Conservation (phyloP, 2,113 vertebrate species). For the Pandion haliaetus region DNA sequence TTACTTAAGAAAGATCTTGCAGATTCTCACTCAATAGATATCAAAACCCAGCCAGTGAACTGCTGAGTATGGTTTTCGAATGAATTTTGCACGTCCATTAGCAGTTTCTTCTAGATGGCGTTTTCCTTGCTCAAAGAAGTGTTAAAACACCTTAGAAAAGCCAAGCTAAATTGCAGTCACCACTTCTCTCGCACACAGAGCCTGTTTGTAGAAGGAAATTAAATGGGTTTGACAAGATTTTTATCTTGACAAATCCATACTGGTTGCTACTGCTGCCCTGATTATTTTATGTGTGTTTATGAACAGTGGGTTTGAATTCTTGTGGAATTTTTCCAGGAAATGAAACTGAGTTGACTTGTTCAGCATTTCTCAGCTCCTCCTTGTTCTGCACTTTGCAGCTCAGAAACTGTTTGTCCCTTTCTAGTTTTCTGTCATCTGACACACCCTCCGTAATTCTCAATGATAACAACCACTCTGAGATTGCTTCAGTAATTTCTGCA, state of each 20-base stretch:
- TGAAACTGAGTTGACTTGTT: background rate
- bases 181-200: background rate
- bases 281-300: background rate
- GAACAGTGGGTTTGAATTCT: background rate
- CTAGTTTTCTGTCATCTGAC: background rate
- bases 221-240: background rate
- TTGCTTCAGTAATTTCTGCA: background rate
- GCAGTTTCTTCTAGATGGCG: background rate
- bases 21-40: background rate
- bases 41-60: background rate
- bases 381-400: background rate
- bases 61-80: background rate
- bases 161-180: background rate
- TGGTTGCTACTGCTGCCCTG: background rate
- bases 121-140: background rate
- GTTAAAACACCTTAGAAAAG: background rate
- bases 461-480: background rate
- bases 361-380: background rate
- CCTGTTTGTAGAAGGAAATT: background rate
- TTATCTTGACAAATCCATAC: background rate
- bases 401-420: background rate
- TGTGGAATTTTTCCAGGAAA: background rate
- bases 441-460: background rate
- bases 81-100: background rate
- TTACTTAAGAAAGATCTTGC: background rate